Evolutionary conservation across 2,888 invertebrate genomes (phyloP).

Genomic region (Magallana nippona): DNA sequence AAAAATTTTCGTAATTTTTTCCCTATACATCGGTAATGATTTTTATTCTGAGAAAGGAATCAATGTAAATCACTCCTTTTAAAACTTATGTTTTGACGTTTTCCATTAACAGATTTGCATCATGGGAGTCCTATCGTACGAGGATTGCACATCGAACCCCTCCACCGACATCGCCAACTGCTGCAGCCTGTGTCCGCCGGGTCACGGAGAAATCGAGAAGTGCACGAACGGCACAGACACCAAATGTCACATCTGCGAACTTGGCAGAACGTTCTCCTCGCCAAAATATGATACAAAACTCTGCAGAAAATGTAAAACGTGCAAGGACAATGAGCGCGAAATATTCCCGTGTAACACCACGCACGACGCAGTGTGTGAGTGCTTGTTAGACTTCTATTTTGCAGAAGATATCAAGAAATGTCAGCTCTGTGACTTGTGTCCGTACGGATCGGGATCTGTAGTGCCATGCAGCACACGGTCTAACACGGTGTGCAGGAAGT

Average conservation of each 20-base stretch:
- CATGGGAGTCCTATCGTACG: not conserved
- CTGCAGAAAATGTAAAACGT: constrained; percentile 68
- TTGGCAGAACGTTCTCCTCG: constrained; percentile 69
- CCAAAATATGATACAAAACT: constrained; percentile 54
- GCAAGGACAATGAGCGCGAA: constrained; percentile 66
- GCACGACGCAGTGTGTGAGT: constrained; percentile 74
- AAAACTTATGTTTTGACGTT: not conserved
- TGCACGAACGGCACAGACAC: constrained; percentile 68
- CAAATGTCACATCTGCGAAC: constrained; percentile 66
- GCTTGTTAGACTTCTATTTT: constrained; percentile 71
- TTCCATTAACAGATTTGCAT: not conserved
- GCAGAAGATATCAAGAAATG: constrained; percentile 60
- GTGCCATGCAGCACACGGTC: constrained; percentile 63
- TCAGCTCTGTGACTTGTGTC: constrained; percentile 71
- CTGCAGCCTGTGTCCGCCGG: constrained; percentile 70
- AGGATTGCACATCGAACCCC: constrained; percentile 17
- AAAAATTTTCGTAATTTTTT: no score
- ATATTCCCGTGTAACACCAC: constrained; percentile 70
- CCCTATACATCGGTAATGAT: no score
- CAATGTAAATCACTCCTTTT: not conserved
- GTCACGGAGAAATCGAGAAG: constrained; percentile 63
- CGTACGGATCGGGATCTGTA: constrained; percentile 70
- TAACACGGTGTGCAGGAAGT: constrained; percentile 73
- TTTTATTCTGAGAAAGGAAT: not conserved
- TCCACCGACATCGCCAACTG: constrained; percentile 51